Base-by-base conservation (phyloP, 2,113 vertebrate species). In the Megatriorchis doriae region DNA sequence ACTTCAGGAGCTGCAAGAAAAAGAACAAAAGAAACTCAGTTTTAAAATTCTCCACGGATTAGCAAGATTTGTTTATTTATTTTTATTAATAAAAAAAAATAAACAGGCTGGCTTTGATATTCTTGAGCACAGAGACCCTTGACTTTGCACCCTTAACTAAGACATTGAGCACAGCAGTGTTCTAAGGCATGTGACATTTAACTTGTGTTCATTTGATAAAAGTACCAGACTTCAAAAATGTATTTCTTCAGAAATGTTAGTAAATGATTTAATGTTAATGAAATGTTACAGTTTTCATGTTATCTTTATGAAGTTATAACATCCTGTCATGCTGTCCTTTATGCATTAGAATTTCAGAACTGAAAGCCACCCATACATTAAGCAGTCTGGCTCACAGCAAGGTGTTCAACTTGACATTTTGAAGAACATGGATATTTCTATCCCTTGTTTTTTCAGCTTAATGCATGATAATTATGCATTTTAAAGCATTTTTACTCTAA, bases 361-460 rank as follows among this genome's bases (percentile, higher is more conserved):
- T 97, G 94, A 98, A 98, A 98, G 92, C 77, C 68, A 45, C 91
- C 91, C 95, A 79, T 97, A 95, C 83, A 94, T 78, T 98, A 97
- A 98, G 94, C 93, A 98, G 97, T 96, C 95, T 97, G 96, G 95
- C 95, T 98, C 98, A 94, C 98, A 98, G 98, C 97, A 96, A 98
- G 97, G 95, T 92, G 79, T 97, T 98, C 97, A 97, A 97, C 96
- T 98, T 98, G 98, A 98, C 98, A 98, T 98, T 98, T 98, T 97
- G 86, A 96, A 94, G 90, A 96, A 75, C 68, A 36, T 92, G 91
- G 94, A 91, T 97, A 96, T 97, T 97, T 97, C 82, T 96, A 77
- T 92, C 70, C 58, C 86, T 45, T 88, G 27, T 82, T 79, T 95
- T 97, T 97, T 97, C 86, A 95, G 61, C 77, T 94, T 96, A 58